Evolutionary conservation across 64 coral and sea anemone genomes (phyloP).

Genomic region (Porites australiensis): DNA sequence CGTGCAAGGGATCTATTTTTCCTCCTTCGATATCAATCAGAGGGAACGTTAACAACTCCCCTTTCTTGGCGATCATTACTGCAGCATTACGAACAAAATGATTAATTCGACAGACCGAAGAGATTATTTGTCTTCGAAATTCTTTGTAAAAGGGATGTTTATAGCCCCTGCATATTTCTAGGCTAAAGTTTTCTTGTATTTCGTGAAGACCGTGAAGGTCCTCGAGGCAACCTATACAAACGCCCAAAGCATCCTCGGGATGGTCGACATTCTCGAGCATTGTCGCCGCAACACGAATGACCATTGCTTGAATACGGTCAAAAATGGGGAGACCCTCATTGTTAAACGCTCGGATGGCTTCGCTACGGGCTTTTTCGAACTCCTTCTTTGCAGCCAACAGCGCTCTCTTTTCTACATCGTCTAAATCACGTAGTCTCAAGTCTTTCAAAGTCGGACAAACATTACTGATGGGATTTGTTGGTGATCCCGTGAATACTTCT

Average conservation of each 20-base stretch:
- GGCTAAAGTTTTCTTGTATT: constrained; percentile 24
- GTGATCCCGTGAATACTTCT: not conserved
- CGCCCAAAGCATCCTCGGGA: not conserved
- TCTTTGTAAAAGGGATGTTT: not conserved
- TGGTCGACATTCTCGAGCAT: constrained; percentile 72
- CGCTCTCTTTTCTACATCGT: not conserved
- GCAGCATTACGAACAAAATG: not conserved
- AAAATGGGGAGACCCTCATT: constrained; percentile 34
- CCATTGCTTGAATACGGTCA: constrained; percentile 57
- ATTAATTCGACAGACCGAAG: constrained; percentile 11
- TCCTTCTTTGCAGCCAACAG: constrained; percentile 32
- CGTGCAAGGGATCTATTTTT: not conserved
- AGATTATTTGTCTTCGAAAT: not conserved
- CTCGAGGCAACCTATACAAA: constrained; percentile 49
- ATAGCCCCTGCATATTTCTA: constrained; percentile 2
- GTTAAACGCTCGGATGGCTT: constrained; percentile 62
- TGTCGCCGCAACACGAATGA: constrained; percentile 48
- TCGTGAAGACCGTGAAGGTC: constrained; percentile 39
- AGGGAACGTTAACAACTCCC: not conserved
- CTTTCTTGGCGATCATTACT: not conserved
- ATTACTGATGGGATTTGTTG: not conserved
- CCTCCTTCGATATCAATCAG: not conserved
- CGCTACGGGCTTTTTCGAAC: constrained; percentile 28
- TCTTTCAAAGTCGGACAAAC: not conserved
- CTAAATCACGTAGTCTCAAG: not conserved